A percentile compares a stretch with the other conserved stretches of the same genome.
Evolutionary conservation across 1,140 invertebrate genomes (phyloP).

Genomic region (Eulimnadia texana): DNA sequence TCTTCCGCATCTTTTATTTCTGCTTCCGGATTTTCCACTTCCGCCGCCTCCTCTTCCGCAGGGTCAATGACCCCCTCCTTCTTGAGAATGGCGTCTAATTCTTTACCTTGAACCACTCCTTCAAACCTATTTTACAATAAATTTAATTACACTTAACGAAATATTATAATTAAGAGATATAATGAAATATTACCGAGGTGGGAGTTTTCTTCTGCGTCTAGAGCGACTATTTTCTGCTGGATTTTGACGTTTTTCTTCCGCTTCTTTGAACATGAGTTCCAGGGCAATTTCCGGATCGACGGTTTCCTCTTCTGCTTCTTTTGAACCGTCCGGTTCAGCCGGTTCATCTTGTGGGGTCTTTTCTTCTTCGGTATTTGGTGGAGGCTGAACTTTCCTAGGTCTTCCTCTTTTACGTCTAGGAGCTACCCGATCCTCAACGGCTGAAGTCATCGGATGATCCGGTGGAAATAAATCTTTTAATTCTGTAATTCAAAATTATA

Average conservation of each 20-base stretch:
- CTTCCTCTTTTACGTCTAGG: slow-evolving; percentile 49
- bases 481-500: neutral
- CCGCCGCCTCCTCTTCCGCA: slow-evolving; percentile 29
- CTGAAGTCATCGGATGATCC: slow-evolving; percentile 39
- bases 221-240: neutral
- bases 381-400: slow-evolving; percentile 37
- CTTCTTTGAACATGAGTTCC: slow-evolving; percentile 9
- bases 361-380: neutral
- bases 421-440: slow-evolving; percentile 45
- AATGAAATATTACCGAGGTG: neutral
- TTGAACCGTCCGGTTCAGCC: slow-evolving; percentile 27
- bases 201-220: neutral
- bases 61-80: slow-evolving; percentile 54
- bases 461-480: slow-evolving; percentile 30
- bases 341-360: no score
- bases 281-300: slow-evolving; percentile 10
- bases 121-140: slow-evolving; percentile 22
- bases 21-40: slow-evolving; percentile 17
- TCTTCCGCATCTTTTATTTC: slow-evolving; percentile 15
- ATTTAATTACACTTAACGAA: neutral
- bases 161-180: neutral
- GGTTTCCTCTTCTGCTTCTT: slow-evolving; percentile 23
- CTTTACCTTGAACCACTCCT: slow-evolving; percentile 41
- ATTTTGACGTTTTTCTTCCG: slow-evolving; percentile 1
- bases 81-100: slow-evolving; percentile 52